Base-by-base conservation (phyloP, 1,140 invertebrate genomes). In the Belonocnema kinseyi region DNA sequence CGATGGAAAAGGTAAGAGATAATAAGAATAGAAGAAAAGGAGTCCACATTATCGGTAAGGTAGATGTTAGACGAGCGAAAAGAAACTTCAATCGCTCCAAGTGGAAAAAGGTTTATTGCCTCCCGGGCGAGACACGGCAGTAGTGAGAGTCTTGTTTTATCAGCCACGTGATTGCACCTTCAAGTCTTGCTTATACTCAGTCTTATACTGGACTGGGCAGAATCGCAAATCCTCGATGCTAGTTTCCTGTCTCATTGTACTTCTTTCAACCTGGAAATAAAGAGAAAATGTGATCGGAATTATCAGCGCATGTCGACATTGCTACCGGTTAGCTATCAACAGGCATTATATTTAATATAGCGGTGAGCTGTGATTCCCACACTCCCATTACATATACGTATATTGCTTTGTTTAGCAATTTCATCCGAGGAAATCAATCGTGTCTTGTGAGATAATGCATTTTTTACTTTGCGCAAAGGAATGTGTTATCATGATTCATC, bases 71-170 rank as follows among this genome's bases (percentile, higher is more conserved):
- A 77, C 40, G 72, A 74, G 52, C 70, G 72, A 66, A 40, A 40
- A 66, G 61, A 66, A 66, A 77, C 78, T 82, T 78, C 77, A 76
- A 82, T 82, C 66, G 61, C 54, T 76, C 21, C 50, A 76, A 72
- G 61, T n/a, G 75, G 75, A 76, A 77, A 78, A 75, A 53, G 78
- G 77, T 82, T 82, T 80, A 82, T 82, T 77, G 78, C 76, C 61
- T 14, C 14, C 71, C 40, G 75, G 51, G 21, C 66, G 19, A 71
- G 75, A 72, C 46, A 52, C 76, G 61, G 74, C 66, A 52, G 72
- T 66, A 52, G 76, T 74, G 72, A 77, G 76, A 73, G 76, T 77
- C 76, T 77, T 66, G 61, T 66, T 66, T 74, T 77, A 72, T 66
- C 74, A 73, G 79, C 16, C 52, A 56, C 52, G 71, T 73, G 80